Evolutionary conservation across 1,140 invertebrate genomes (phyloP).

Genomic region (Brachionus calyciflorus): DNA sequence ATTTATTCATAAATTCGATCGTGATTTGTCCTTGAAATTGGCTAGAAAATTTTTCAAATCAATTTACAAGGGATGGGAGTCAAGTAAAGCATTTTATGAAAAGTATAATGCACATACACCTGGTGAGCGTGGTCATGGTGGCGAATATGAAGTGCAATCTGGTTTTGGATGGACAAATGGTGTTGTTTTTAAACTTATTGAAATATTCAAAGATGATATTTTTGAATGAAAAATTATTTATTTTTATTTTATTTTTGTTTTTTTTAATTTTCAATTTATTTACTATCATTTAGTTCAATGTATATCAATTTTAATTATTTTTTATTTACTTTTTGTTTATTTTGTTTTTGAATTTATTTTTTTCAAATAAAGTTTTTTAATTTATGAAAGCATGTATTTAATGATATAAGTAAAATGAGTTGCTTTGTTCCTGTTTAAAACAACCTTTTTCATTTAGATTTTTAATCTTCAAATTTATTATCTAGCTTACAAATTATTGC

Average conservation of each 20-base stretch:
- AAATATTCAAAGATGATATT: constrained; percentile 38
- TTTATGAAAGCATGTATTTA: too few relatives aligned
- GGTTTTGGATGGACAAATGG: constrained; percentile 95
- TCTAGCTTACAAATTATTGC: too few relatives aligned
- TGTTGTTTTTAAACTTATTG: constrained; percentile 73
- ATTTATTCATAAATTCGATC: constrained; percentile 62
- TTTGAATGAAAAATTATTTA: not conserved
- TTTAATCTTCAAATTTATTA: too few relatives aligned
- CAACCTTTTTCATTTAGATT: too few relatives aligned
- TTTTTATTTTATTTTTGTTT: not conserved
- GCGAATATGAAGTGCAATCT: constrained; percentile 80
- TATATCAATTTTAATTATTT: too few relatives aligned
- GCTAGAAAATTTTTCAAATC: constrained; percentile 76
- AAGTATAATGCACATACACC: constrained; percentile 74
- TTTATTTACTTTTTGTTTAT: too few relatives aligned
- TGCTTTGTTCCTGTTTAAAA: too few relatives aligned
- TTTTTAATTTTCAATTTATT: not conserved
- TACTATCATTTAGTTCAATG: too few relatives aligned
- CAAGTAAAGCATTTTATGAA: constrained; percentile 75
- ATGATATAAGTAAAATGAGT: too few relatives aligned
- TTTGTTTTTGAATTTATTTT: too few relatives aligned
- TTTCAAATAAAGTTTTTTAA: too few relatives aligned
- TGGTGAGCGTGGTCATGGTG: constrained; percentile 75
- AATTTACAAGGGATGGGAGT: constrained; percentile 76
- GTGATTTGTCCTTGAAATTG: constrained; percentile 71